phyloP scores from a whole-genome alignment of 2,113 vertebrate genomes.

The Macrotis lagotis region DNA sequence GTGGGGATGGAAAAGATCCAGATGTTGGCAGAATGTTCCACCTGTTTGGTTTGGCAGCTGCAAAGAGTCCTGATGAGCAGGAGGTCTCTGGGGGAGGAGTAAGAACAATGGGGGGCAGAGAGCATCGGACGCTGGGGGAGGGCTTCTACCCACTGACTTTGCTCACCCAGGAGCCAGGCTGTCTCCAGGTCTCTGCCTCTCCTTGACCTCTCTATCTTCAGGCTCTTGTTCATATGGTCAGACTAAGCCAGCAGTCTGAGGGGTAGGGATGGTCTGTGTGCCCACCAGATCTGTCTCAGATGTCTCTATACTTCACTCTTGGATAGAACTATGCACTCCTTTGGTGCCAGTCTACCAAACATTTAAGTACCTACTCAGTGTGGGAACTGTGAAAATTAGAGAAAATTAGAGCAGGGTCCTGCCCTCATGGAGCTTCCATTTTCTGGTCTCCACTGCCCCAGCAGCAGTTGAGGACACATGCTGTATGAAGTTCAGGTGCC shows the following conservation, averaged over 20 bases:
- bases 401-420: not conserved
- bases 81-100: not conserved
- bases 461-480: not conserved
- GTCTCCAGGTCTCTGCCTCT: not conserved
- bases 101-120: not conserved
- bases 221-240: not conserved
- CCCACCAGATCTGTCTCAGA: not conserved
- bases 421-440: not conserved
- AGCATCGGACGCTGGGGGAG: too few species aligned
- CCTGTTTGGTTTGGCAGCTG: not conserved
- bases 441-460: not conserved
- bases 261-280: not conserved
- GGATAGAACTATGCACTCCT: too few species aligned
- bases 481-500: not conserved
- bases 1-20: not conserved
- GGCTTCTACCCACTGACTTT: not conserved
- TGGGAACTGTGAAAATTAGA: not conserved
- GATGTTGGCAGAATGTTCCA: not conserved
- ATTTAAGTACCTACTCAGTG: not conserved
- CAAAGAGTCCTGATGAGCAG: not conserved
- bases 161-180: not conserved
- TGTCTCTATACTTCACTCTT: not conserved
- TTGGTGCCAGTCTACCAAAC: not conserved
- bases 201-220: not conserved
- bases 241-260: accelerated